Conservation (phyloP, 2,888 invertebrate genomes). For the Himalopsyche japonica region DNA sequence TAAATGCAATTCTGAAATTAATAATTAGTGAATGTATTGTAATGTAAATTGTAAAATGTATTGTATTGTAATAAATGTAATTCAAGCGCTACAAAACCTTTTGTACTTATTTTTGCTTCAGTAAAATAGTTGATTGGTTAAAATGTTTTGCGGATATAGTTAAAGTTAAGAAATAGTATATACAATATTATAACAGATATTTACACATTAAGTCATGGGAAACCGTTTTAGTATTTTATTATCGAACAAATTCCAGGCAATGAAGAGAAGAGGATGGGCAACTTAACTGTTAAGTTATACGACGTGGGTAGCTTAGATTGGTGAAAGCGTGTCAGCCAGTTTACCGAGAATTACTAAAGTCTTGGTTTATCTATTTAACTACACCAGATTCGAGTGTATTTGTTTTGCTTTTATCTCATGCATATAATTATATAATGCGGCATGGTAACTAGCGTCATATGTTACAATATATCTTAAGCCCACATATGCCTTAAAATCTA, state of each 20-base stretch:
- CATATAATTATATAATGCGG: background rate
- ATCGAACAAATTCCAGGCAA: background rate
- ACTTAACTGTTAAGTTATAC: background rate
- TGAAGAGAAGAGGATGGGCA: background rate
- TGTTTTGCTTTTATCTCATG: background rate
- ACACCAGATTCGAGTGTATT: background rate
- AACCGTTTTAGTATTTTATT: background rate
- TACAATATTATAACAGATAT: no score
- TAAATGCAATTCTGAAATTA: no score
- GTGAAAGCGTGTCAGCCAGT: slow-evolving; percentile 1
- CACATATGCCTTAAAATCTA: no score
- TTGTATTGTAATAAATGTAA: no score
- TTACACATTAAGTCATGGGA: no score
- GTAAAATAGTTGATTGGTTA: no score
- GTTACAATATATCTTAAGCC: background rate
- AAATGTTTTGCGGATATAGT: no score
- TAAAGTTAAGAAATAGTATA: no score
- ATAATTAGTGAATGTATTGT: no score
- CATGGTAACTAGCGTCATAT: background rate
- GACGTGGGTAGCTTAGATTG: background rate
- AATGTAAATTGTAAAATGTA: no score
- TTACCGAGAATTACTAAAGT: background rate
- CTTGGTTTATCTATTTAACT: slow-evolving; percentile 1
- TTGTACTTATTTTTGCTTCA: no score
- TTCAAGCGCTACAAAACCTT: no score